A percentile compares a stretch with the other conserved stretches of the same genome.
Conservation (phyloP, 2,888 invertebrate genomes). For the Orthosia gothica region DNA sequence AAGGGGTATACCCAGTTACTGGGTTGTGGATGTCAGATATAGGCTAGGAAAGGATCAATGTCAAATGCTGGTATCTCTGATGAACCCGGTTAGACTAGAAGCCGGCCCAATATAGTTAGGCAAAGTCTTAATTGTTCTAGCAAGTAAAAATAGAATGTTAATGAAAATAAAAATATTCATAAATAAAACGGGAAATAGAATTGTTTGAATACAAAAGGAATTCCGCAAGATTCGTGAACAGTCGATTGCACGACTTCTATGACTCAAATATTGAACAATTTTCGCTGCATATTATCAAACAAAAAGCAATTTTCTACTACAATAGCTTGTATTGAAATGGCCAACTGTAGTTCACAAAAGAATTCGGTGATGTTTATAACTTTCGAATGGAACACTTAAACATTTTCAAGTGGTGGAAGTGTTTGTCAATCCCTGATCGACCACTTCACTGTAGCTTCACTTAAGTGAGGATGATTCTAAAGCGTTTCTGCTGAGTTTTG, state of each 20-base stretch:
- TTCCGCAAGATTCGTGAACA: conserved; percentile 28
- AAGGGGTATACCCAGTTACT: no score
- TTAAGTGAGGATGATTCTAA: not conserved
- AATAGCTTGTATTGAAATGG: conserved; percentile 35
- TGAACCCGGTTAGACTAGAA: no score
- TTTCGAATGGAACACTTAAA: conserved; percentile 24
- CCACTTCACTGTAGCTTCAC: not conserved
- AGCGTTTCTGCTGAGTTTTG: conserved; percentile 8
- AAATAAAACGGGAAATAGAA: conserved; percentile 24
- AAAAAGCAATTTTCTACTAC: conserved; percentile 44
- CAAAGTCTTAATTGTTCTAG: no score
- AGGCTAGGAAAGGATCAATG: no score
- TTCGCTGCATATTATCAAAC: conserved; percentile 41
- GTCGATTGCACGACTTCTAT: conserved; percentile 30
- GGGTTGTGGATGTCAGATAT: no score
- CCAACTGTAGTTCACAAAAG: conserved; percentile 22
- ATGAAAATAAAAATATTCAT: conserved; percentile 13
- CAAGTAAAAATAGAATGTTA: not conserved
- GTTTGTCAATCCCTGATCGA: not conserved
- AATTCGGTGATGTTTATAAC: conserved; percentile 31
- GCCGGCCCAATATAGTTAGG: no score
- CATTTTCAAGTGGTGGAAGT: not conserved
- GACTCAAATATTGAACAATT: conserved; percentile 38
- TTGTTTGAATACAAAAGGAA: conserved; percentile 35
- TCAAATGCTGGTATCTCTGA: no score